Percentiles rank a stretch among this genome's conserved stretches.
Evolutionary conservation across 2,888 invertebrate species (phyloP).

Genomic region (Pristionchus japonicus): DNA sequence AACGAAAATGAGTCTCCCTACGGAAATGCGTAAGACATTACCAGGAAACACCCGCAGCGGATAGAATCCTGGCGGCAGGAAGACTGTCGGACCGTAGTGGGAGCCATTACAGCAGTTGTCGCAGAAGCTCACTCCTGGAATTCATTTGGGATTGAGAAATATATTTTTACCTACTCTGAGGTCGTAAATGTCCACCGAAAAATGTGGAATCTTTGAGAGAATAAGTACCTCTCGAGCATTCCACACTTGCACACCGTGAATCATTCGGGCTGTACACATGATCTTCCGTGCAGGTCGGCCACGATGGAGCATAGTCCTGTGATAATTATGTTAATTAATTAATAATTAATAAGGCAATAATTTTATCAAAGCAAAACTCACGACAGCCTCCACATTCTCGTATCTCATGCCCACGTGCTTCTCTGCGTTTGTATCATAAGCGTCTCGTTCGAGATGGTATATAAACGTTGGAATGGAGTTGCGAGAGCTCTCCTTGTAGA

Average conservation of each 20-base stretch:
- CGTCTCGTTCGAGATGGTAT: not conserved
- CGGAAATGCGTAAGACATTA: not conserved
- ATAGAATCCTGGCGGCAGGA: not conserved
- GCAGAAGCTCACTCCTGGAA: not conserved
- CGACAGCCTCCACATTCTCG: constrained; percentile 1
- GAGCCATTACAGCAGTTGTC: not conserved
- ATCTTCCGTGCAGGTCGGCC: not conserved
- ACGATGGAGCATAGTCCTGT: not conserved
- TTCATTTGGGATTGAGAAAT: not conserved
- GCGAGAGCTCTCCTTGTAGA: not conserved
- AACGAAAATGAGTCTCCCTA: no score
- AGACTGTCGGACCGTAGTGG: not conserved
- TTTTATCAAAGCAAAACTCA: not conserved
- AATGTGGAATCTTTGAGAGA: not conserved
- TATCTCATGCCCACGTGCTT: not conserved
- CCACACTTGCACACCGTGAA: not conserved
- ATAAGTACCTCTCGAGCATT: not conserved
- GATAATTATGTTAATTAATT: no score
- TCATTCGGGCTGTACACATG: not conserved
- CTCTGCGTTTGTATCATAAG: not conserved
- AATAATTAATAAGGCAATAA: not conserved
- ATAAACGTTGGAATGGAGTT: not conserved
- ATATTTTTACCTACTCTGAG: no score
- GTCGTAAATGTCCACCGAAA: no score
- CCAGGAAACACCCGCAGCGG: not conserved